Evolutionary conservation across 2,888 invertebrate species (phyloP), one percentile per base, ranked within the genome.

Genomic region (Drosophila maculinotata): DNA sequence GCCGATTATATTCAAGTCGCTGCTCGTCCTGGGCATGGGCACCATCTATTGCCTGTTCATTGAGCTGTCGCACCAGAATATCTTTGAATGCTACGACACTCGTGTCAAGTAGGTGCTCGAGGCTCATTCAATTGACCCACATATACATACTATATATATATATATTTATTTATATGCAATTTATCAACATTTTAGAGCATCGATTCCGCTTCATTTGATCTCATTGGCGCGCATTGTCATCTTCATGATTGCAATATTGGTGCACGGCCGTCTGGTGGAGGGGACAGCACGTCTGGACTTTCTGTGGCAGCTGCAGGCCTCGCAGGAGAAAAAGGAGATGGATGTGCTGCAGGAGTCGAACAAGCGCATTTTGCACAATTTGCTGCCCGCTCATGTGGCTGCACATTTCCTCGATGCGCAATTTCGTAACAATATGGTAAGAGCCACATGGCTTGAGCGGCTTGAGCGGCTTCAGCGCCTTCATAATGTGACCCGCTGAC

Each of bases 241-340:
- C 87, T 95, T 97, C 86, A 95, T 97, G 68, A 90, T 97, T 81
- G 96, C 96, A 3, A 95, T 98, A 73, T 92, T 97, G 56, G 93
- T 97, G 49, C 97, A 97, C 91, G 97, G 95, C 0, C 94, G 95
- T 75, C 93, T 95, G 79, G 94, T 97, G 86, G 97, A 98, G 92
- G 98, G 97, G 97, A 97, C 97, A 44, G 96, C 97, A 15, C 93
- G 97, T 25, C 92, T 96, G 41, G 96, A 96, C 92, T 96, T 96
- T 90, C 92, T 96, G 23, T 96, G 96, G 96, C 96, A 96, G 90
- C 93, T 95, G 72, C 95, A 97, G 93, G 97, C 97, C 3, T 94
- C 96, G 49, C 97, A 97, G 89, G 97, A 98, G 92, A 97, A 97
- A 91, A 93, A 95, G 51, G 97, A 97, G 91, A 97, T 98, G 97